These are phyloP conservation scores for Crematogaster levior DNA, from an alignment of 2,888 invertebrate species.

Conservation along the genomic window DNA sequence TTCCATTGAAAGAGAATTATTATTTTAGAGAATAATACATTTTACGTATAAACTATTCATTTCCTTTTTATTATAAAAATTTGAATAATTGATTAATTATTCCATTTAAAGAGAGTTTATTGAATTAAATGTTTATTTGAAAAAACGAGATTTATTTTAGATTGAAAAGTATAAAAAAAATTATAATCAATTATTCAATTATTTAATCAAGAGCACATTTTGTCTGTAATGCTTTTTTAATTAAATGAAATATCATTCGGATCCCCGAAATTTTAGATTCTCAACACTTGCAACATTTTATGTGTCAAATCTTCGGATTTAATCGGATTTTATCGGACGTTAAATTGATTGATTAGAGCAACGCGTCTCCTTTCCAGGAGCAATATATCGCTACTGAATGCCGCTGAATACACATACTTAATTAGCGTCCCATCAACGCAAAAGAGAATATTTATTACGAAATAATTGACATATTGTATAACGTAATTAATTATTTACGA, in stretches of 20 bases:
- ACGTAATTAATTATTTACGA: constrained; percentile 12
- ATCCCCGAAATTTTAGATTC: not conserved
- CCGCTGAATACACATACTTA: not conserved
- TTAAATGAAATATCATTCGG: not conserved
- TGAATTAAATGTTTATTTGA: not conserved
- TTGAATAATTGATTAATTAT: not conserved
- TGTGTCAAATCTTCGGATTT: not conserved
- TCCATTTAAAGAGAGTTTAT: not conserved
- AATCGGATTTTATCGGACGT: not conserved
- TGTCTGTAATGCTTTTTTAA: not conserved
- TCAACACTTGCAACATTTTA: not conserved
- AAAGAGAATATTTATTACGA: constrained; percentile 13
- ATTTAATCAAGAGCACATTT: not conserved
- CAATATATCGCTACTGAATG: not conserved
- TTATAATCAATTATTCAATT: not conserved
- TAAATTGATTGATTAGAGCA: constrained; percentile 18
- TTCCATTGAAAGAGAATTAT: too few species aligned
- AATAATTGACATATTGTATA: constrained; percentile 21
- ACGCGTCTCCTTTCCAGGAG: not conserved
- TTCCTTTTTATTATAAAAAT: not conserved
- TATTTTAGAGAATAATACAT: too few species aligned
- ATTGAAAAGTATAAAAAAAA: not conserved
- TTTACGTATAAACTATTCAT: not conserved
- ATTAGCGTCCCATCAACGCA: constrained; percentile 2
- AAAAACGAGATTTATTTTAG: not conserved